phyloP scores from a whole-genome alignment of 2,888 invertebrate species.

The Epirrita christyi region DNA sequence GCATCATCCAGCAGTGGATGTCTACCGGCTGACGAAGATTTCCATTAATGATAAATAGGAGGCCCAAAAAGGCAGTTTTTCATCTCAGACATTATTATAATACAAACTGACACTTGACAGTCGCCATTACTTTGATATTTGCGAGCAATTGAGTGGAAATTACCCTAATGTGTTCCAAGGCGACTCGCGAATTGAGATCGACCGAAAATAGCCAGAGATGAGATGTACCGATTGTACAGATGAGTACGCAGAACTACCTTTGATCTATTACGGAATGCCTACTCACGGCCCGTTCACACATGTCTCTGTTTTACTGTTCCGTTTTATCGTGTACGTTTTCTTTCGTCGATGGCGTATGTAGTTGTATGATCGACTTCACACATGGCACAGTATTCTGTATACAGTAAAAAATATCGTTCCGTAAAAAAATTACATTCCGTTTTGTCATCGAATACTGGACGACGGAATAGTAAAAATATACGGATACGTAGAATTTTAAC shows the following conservation, averaged over 20 bases:
- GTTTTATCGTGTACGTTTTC: no score
- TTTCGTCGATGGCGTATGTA: no score
- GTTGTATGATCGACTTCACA: no score
- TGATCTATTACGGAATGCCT: background rate
- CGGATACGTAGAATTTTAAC: no score
- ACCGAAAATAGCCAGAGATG: constrained; percentile 26
- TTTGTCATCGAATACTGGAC: no score
- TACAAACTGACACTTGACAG: constrained; percentile 54
- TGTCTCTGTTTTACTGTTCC: no score
- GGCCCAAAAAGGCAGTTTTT: constrained; percentile 18
- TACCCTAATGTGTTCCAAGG: constrained; percentile 39
- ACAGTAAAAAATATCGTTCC: no score
- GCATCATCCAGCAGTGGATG: no score
- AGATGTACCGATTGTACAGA: constrained; percentile 4
- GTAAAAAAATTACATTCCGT: no score
- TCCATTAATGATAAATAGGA: background rate
- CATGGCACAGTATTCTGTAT: no score
- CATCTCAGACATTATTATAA: constrained; percentile 37
- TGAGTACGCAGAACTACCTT: background rate
- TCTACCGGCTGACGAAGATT: background rate
- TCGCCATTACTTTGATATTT: constrained; percentile 54
- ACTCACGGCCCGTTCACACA: no score
- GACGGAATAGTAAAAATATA: no score
- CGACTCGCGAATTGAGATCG: constrained; percentile 31
- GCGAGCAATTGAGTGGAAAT: constrained; percentile 56